Conservation (phyloP, 2,797 vertebrate genomes). For the Chaenodraco wilsoni region DNA sequence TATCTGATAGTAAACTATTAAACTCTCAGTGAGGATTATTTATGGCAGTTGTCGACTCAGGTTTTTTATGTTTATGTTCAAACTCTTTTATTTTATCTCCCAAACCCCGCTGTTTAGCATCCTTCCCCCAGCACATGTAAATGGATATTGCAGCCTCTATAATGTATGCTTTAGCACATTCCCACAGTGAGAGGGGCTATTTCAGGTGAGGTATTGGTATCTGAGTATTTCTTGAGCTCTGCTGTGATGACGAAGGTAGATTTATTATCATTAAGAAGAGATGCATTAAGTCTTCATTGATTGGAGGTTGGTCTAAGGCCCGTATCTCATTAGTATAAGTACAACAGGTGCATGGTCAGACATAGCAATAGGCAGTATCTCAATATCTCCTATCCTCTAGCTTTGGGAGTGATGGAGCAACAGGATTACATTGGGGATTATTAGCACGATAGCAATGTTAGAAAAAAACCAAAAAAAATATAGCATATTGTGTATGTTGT, state of each 20-base stretch:
- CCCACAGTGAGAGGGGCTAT: slow-evolving; percentile 11
- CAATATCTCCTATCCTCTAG: not conserved
- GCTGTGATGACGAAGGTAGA: not conserved
- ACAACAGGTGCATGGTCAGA: slow-evolving; percentile 5
- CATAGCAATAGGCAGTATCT: slow-evolving; percentile 1
- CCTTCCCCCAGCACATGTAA: not conserved
- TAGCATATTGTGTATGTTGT: too few species aligned
- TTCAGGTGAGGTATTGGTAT: not conserved
- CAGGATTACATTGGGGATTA: too few species aligned
- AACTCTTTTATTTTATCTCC: slow-evolving; percentile 9
- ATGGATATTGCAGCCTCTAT: too few species aligned
- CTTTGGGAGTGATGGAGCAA: too few species aligned
- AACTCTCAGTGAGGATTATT: not conserved
- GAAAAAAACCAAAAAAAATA: too few species aligned
- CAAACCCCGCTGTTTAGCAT: not conserved
- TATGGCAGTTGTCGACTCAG: too few species aligned
- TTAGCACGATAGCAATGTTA: too few species aligned
- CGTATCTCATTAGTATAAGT: not conserved
- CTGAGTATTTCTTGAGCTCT: not conserved
- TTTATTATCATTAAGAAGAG: slow-evolving; percentile 22
- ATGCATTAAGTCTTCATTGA: not conserved
- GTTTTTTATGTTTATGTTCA: slow-evolving; percentile 17
- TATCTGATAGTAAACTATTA: not conserved
- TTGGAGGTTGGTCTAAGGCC: not conserved
- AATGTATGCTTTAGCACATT: slow-evolving; percentile 12